These are phyloP conservation scores for Folsomia manolachei DNA, from an alignment of 2,888 invertebrate genomes.

Conservation along the genomic window DNA sequence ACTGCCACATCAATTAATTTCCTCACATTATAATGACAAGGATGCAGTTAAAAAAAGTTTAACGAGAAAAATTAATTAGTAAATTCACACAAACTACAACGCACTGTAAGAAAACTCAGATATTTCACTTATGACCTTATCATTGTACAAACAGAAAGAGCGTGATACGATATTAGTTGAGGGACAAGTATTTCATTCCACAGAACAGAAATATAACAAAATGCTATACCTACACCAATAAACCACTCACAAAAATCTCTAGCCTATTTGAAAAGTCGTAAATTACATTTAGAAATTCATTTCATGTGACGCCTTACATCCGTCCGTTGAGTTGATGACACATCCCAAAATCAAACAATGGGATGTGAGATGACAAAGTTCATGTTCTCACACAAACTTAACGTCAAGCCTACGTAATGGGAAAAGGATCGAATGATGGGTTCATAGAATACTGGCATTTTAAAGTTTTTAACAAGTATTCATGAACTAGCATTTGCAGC, in stretches of 20 bases:
- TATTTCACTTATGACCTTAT: not conserved
- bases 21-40: not conserved
- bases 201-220: too few species aligned
- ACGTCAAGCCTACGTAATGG: too few species aligned
- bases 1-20: not conserved
- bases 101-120: not conserved
- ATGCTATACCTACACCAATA: not conserved
- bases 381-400: conserved; percentile 12
- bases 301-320: not conserved
- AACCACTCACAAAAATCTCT: too few species aligned
- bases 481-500: too few species aligned
- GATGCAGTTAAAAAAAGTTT: not conserved
- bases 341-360: conserved; percentile 18
- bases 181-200: too few species aligned
- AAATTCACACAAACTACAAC: not conserved
- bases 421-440: not conserved
- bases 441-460: not conserved
- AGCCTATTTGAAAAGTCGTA: conserved; percentile 11
- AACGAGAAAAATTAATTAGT: not conserved
- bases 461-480: not conserved
- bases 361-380: conserved; percentile 11
- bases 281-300: conserved; percentile 2
- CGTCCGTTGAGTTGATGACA: conserved; percentile 6
- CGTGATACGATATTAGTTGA: not conserved
- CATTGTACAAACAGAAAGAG: not conserved